Conservation (phyloP, 1,140 invertebrate genomes). For the Delia radicum region DNA sequence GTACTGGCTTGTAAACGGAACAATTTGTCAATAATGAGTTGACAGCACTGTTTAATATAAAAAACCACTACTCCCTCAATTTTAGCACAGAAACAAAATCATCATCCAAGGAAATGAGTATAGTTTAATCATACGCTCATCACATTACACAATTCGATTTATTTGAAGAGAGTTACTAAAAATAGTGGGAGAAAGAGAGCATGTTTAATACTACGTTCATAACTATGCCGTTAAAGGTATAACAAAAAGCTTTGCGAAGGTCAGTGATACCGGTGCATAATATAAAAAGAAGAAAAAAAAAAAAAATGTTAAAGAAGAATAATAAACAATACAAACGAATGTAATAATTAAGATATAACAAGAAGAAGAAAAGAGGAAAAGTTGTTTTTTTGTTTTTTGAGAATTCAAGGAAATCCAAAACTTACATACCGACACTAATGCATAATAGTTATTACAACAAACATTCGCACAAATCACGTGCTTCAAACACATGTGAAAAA, state of each 20-base stretch:
- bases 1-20: too few relatives aligned
- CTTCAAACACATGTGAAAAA: neutral
- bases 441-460: neutral
- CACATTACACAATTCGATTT: neutral
- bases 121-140: neutral
- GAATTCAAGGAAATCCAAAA: too few relatives aligned
- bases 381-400: too few relatives aligned
- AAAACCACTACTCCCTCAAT: neutral
- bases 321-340: neutral
- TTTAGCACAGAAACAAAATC: too few relatives aligned
- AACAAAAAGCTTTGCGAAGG: constrained; percentile 17
- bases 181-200: neutral
- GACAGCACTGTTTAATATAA: too few relatives aligned
- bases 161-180: neutral
- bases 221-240: neutral
- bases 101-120: too few relatives aligned
- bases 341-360: neutral
- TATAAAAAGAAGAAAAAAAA: neutral
- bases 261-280: constrained; percentile 12
- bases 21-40: too few relatives aligned
- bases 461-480: neutral
- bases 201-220: neutral
- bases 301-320: neutral
- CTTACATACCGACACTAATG: too few relatives aligned
- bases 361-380: neutral